These are phyloP conservation scores for Actinia tenebrosa DNA, from an alignment of 64 coral and sea anemone species.

Conservation along the genomic window DNA sequence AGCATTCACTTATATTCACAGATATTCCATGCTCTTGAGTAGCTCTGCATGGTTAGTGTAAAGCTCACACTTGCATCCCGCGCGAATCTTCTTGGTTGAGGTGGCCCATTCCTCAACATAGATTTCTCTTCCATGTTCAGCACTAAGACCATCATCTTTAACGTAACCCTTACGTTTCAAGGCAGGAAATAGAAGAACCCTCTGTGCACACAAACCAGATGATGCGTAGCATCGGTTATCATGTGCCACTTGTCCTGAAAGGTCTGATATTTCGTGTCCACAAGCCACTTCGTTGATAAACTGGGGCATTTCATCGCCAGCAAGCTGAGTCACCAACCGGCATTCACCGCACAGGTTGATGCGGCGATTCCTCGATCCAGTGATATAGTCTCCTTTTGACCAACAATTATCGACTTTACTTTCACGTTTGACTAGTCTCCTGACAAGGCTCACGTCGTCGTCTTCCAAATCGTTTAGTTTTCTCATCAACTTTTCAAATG, in stretches of 20 bases:
- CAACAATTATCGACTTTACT: neutral
- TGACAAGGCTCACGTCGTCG: neutral
- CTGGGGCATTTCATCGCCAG: neutral
- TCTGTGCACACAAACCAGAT: slow-evolving; percentile 11
- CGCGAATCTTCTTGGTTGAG: neutral
- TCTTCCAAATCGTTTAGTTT: neutral
- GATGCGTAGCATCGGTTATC: neutral
- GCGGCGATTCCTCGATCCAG: neutral
- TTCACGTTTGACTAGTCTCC: neutral
- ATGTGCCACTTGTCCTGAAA: neutral
- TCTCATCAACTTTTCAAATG: neutral
- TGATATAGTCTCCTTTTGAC: neutral
- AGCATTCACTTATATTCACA: too few species aligned
- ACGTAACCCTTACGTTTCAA: neutral
- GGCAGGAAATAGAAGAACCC: neutral
- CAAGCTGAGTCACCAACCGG: neutral
- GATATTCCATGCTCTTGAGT: neutral
- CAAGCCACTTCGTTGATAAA: slow-evolving; percentile 41
- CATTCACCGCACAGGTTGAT: slow-evolving; percentile 30
- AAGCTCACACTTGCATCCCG: slow-evolving; percentile 15
- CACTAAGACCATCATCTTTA: neutral
- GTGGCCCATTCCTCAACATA: neutral
- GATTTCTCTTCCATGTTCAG: neutral
- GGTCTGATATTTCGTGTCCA: neutral
- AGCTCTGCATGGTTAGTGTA: neutral